These are phyloP conservation scores for Sebastes iracundus DNA, from an alignment of 2,797 vertebrate species.

Conservation along the genomic window DNA sequence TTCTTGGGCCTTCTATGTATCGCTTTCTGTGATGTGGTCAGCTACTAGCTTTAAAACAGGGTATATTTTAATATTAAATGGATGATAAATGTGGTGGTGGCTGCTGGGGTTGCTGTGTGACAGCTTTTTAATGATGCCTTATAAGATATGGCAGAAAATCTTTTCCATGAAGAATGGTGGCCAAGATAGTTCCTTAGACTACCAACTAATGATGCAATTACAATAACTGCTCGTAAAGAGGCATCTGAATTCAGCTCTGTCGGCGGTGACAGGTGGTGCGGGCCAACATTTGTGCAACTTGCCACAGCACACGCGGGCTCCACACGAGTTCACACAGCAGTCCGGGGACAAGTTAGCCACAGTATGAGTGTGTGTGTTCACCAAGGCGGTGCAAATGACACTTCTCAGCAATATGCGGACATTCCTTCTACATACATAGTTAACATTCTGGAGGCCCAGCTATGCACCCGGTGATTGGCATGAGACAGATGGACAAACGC, in stretches of 20 bases:
- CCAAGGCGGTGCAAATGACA: conserved; percentile 42
- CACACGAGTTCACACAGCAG: conserved; percentile 38
- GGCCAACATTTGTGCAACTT: conserved; percentile 47
- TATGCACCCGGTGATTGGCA: conserved; percentile 36
- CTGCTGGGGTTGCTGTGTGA: background rate
- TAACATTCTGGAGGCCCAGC: conserved; percentile 37
- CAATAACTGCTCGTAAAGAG: conserved; percentile 11
- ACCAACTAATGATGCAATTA: conserved; percentile 48
- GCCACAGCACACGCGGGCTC: conserved; percentile 27
- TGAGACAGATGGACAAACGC: conserved; percentile 40
- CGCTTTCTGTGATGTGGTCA: background rate
- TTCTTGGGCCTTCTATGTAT: background rate
- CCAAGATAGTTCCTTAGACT: conserved; percentile 6
- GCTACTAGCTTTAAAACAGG: background rate
- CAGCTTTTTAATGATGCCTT: conserved; percentile 13
- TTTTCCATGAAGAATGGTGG: conserved; percentile 3
- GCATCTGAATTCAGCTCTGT: conserved; percentile 24
- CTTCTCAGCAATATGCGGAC: conserved; percentile 43
- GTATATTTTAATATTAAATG: background rate
- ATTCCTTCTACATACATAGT: conserved; percentile 48
- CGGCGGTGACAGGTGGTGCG: conserved; percentile 47
- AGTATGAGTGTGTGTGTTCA: conserved; percentile 11
- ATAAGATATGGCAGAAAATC: background rate
- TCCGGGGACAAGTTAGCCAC: conserved; percentile 13
- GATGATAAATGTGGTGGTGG: conserved; percentile 19